These are phyloP conservation scores for Pseudochromis fuscus DNA, from an alignment of 2,797 vertebrate genomes.

Conservation along the genomic window DNA sequence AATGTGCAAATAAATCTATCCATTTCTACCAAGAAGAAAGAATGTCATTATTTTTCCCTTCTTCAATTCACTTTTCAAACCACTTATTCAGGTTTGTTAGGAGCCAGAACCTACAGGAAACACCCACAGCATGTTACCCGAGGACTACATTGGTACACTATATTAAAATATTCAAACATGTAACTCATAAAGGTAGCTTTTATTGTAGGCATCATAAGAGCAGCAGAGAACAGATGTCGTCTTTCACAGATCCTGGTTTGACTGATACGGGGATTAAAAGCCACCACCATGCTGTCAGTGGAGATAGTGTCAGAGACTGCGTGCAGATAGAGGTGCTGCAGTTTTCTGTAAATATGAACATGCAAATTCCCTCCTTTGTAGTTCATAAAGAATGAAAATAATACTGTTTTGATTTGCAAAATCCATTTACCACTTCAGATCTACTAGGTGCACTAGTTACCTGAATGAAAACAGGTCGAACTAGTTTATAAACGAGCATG, in stretches of 20 bases:
- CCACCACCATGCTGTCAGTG: not conserved
- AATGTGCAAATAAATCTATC: not conserved
- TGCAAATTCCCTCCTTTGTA: slow-evolving; percentile 32
- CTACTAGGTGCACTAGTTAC: not conserved
- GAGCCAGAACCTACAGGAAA: not conserved
- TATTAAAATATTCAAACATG: no score
- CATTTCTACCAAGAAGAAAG: not conserved
- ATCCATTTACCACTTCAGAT: slow-evolving; percentile 9
- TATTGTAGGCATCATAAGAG: no score
- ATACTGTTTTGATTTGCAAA: slow-evolving; percentile 61
- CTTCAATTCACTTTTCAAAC: no score
- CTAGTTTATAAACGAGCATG: not conserved
- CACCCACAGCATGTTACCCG: not conserved
- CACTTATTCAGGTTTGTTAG: no score
- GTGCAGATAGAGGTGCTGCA: not conserved
- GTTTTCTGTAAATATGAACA: slow-evolving; percentile 34
- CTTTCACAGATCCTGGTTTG: not conserved
- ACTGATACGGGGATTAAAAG: not conserved
- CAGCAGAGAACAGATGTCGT: not conserved
- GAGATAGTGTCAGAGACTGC: not conserved
- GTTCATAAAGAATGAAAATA: slow-evolving; percentile 26
- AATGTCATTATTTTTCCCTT: not conserved
- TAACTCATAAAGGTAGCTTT: no score
- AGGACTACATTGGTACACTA: not conserved
- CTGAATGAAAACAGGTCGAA: not conserved